Evolutionary conservation across 2,888 invertebrate species (phyloP).

Genomic region (Brenthis ino): DNA sequence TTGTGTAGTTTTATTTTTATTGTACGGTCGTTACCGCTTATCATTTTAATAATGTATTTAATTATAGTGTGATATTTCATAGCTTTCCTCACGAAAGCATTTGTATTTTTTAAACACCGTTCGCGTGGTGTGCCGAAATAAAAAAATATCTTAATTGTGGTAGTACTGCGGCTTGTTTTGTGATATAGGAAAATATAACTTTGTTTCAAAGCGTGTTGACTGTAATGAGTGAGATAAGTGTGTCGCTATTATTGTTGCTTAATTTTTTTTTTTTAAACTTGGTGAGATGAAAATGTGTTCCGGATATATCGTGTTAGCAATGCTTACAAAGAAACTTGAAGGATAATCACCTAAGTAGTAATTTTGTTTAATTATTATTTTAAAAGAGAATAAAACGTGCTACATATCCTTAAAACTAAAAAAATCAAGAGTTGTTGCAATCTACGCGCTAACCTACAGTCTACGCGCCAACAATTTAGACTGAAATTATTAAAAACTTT

Average conservation of each 20-base stretch:
- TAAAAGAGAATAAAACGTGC: background rate
- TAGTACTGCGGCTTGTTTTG: conserved; percentile 67
- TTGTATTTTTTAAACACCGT: conserved; percentile 47
- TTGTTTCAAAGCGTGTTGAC: conserved; percentile 70
- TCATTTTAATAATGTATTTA: conserved; percentile 46
- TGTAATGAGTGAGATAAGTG: conserved; percentile 70
- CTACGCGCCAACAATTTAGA: too few species aligned
- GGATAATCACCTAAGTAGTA: background rate
- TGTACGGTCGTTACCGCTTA: conserved; percentile 42
- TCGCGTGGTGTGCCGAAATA: conserved; percentile 74
- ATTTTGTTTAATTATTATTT: background rate
- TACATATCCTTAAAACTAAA: background rate
- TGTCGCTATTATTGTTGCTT: conserved; percentile 34
- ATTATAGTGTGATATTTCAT: conserved; percentile 45
- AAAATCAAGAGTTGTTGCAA: background rate
- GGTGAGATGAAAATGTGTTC: conserved; percentile 28
- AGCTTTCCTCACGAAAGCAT: conserved; percentile 45
- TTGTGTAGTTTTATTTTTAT: conserved; percentile 42
- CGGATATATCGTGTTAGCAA: conserved; percentile 8
- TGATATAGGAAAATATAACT: conserved; percentile 76
- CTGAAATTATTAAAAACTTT: too few species aligned
- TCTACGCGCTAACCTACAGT: too few species aligned
- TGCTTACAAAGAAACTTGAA: conserved; percentile 2
- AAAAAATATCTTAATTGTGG: conserved; percentile 75
- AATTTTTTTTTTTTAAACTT: conserved; percentile 28